Base-by-base conservation (phyloP, 92 coral and sea anemone genomes). In the Muricea muricata region DNA sequence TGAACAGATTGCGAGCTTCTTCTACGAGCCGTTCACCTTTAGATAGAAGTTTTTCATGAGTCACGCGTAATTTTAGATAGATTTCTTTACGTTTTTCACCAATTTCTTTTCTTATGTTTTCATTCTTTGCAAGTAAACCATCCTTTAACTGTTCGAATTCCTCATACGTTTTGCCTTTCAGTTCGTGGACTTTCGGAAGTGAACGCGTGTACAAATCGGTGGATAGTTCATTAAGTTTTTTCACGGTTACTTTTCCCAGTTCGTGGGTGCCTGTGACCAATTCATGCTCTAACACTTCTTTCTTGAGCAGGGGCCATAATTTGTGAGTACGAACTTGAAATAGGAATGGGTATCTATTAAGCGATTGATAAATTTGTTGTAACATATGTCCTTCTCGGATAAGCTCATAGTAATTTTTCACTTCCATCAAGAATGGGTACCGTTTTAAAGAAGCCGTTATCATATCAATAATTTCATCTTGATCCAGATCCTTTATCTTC, bases 241-340 rank as follows among this genome's bases (percentile, higher is more conserved):
- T 56, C 47, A 34, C 23, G 18, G 71, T 56, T 25, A 34, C 12
- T 23, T 78, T 60, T 29, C 35, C 30, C n/a, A 78, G 24, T 56
- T 56, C 83, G 57, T 60, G 83, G 31, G 56, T 26, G 21, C 34
- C 83, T 11, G 40, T 15, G 46, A 84, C 78, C 39, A 97, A 39
- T 63, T 94, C 93, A 65, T 94, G 96, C 34, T 90, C 85, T 32
- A 91, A 77, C 80, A 91, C 31, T 73, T 96, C 98, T 25, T 96
- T 91, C 10, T 85, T 75, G 29, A 91, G 89, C 25, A 87, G 92
- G 45, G 83, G 47, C 97, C 94, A 93, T 78, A 87, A 84, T 83
- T 90, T 93, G 30, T 96, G 96, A 32, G 52, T 67, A 41, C 87
- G 34, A 73, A 92, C 79, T 57, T 88, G 70, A 46, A 88, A 90